These are phyloP conservation scores for Blennius ocellaris DNA, from an alignment of 2,113 vertebrate genomes.

Conservation along the genomic window DNA sequence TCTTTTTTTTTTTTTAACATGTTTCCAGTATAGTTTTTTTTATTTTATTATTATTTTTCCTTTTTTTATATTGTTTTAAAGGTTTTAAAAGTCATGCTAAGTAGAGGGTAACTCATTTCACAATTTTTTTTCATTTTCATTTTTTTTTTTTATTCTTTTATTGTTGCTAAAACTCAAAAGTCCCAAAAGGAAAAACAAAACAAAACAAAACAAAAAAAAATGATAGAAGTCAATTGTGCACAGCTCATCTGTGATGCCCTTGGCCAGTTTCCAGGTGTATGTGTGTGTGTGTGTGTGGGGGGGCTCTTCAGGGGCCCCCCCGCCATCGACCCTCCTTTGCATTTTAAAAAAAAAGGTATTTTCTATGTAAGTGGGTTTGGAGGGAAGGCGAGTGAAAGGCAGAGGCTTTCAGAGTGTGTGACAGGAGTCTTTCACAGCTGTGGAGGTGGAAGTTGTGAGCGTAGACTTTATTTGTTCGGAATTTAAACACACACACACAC, in stretches of 20 bases:
- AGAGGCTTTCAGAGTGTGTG: constrained; percentile 54
- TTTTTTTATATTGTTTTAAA: constrained; percentile 87
- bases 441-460: constrained; percentile 43
- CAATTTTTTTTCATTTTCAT: constrained; percentile 67
- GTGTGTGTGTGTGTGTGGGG: too few species aligned
- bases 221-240: constrained; percentile 86
- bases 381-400: constrained; percentile 56
- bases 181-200: constrained; percentile 59
- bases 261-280: too few species aligned
- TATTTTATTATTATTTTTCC: constrained; percentile 75
- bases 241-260: constrained; percentile 65
- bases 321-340: too few species aligned
- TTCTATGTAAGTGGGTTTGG: too few species aligned
- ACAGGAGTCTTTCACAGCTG: constrained; percentile 64
- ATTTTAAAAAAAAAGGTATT: too few species aligned
- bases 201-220: constrained; percentile 78
- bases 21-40: constrained; percentile 89
- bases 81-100: constrained; percentile 94
- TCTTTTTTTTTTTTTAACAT: constrained; percentile 85
- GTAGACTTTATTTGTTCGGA: too few species aligned
- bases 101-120: constrained; percentile 91
- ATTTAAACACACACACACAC: background rate
- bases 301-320: too few species aligned
- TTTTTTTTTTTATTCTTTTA: constrained; percentile 23
- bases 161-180: constrained; percentile 88